Base-by-base conservation (phyloP, 2,888 invertebrate species). In the Seira musarum region DNA sequence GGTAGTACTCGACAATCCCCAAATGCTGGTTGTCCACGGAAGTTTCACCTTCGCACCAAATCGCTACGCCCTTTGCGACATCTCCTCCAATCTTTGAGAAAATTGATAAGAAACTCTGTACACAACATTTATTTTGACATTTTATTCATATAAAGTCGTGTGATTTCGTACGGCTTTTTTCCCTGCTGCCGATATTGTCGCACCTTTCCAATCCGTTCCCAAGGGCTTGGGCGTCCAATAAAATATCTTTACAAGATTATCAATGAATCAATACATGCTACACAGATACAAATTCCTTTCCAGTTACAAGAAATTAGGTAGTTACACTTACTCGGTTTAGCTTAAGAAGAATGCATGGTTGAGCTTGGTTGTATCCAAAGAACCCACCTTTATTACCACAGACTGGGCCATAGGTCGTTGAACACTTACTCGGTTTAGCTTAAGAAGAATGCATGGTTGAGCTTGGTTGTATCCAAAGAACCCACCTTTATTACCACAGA, bases 341-440 rank as follows among this genome's bases (percentile, higher is more conserved):
- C 89, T 98, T 98, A 86, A 99, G 92, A 90, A 98, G 94, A 88
- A 99, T 94, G 90, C 99, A 99, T 13, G 99, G 98, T 79, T 94
- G 93, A 78, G 94, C 94, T 86, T 92, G 92, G 86, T 93, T 93
- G 90, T 94, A 98, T 88, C 97, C 97, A 90, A 94, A 99, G 10
- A 3, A 8, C 1, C 6, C 30, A 6, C 13, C 24, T 21, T 15
- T 21, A 53, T 53, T 53, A 30, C 30, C 30, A 2, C 30, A 30
- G 8, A 30, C 8, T 30, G 30, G 30, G 30, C 8, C 30, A 5
- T 30, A 30, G n/a, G n/a, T n/a, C n/a, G n/a, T n/a, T n/a, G n/a
- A n/a, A n/a, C 15, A 53, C 3, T 53, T 53, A 96, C 97, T 93
- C 95, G 96, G 90, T 99, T 99, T 87, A 99, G 91, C 89, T 98